Evolutionary conservation across 1,140 invertebrate species (phyloP).

Genomic region (Polypedilum pembai): DNA sequence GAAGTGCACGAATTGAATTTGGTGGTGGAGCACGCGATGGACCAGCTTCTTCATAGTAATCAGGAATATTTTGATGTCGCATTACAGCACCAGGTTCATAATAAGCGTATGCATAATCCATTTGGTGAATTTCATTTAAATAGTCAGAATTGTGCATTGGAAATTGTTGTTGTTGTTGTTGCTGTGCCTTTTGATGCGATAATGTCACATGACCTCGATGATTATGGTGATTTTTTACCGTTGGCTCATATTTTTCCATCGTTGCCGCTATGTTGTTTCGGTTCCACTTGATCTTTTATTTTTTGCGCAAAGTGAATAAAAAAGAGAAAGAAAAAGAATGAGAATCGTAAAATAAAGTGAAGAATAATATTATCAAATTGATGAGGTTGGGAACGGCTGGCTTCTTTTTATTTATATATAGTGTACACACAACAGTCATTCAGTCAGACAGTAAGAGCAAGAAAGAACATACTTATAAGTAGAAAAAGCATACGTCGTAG

Average conservation of each 20-base stretch:
- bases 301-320: neutral
- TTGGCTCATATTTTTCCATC: conserved; percentile 48
- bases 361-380: conserved; percentile 27
- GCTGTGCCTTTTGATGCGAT: conserved; percentile 32
- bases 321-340: neutral
- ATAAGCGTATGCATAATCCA: conserved; percentile 71
- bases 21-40: conserved; percentile 40
- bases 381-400: conserved; percentile 20
- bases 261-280: conserved; percentile 49
- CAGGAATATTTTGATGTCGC: conserved; percentile 52
- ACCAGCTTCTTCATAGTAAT: conserved; percentile 44
- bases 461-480: neutral
- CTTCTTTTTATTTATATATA: conserved; percentile 19
- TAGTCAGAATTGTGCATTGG: conserved; percentile 33
- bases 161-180: conserved; percentile 32
- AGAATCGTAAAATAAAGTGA: neutral
- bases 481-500: neutral
- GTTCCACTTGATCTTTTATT: conserved; percentile 26
- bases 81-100: conserved; percentile 57
- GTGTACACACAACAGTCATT: neutral
- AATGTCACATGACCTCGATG: conserved; percentile 36
- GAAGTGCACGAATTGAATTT: conserved; percentile 43
- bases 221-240: conserved; percentile 21
- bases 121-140: conserved; percentile 37
- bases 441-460: neutral